Evolutionary conservation across 2,888 invertebrate species (phyloP), one percentile per base, ranked within the genome.

Genomic region (Leptinotarsa rubiginosa): DNA sequence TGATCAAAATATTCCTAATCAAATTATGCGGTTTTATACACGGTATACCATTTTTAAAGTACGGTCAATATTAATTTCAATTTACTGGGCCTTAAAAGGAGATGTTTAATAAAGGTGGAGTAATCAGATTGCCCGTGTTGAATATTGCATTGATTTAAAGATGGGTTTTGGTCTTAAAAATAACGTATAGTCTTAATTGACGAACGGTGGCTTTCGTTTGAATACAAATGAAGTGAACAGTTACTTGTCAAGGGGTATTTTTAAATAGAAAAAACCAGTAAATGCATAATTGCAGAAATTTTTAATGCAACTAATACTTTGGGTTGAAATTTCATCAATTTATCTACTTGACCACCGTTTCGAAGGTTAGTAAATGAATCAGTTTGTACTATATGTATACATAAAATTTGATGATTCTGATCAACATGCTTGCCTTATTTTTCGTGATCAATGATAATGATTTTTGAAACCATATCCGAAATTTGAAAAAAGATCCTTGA

Each of bases 1-100:
- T 22, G 56, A 56, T 56, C 22, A 56, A 56, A 56, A 56, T 22
- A 56, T 56, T 22, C 56, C 22, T 56, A 56, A 56, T 56, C 56
- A 22, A 56, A 56, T 56, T 56, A 56, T 56, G 22, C 22, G 56
- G 56, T 56, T 52, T 52, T 5, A 22, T 56, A 54, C 54, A 20
- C 22, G 20, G 18, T 56, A 22, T 56, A 22, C 56, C 56, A 56
- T 56, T 56, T 56, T 22, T 22, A 56, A 56, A 22, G 20, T 56
- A 20, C 4, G 15, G 13, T 56, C 15, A 22, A 56, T 25, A 25
- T 25, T 22, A 56, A 22, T 56, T 56, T 56, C 56, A 56, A 56
- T 22, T 56, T 56, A 22, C 56, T 56, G 56, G 13, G 4, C 56
- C 56, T 56, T 22, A 56, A 56, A 56, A 56, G 56, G 56, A 56